Evolutionary conservation across 2,888 invertebrate species (phyloP), one percentile per base, ranked within the genome.

Genomic region (Diadegma fenestrale): DNA sequence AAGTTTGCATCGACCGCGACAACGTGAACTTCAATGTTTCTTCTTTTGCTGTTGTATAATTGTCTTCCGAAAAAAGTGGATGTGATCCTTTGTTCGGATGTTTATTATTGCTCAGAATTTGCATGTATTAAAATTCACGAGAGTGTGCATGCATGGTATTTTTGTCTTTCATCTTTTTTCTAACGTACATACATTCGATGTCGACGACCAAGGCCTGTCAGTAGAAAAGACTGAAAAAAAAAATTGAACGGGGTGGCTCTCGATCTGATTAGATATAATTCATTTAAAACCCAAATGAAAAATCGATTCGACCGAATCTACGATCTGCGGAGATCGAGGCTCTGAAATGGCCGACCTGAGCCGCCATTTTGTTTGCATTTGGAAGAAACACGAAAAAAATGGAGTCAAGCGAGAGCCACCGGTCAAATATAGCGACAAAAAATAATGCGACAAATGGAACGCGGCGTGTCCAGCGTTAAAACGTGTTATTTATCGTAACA

Each of bases 121-220:
- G 33, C 37, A 41, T 22, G 48, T 64, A 75, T 63, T 75, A 30
- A 64, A 33, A 63, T 48, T 26, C 58, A 22, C 26, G 37, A 33
- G 68, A 61, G 61, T 41, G 22, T 45, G 33, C 63, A 63, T 48
- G 45, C 30, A 63, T 33, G 22, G 33, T 54, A 0, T 22, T 54
- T 22, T 14, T 26, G 5, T 14, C 14, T 58, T 26, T 12, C 26
- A 6, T 48, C 6, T 48, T 48, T 41, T 68, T n/a, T 51, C 30
- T 41, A 58, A 78, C 73, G 66, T 83, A 79, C 69, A 26, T 82
- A 81, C 58, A 79, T 83, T 83, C 83, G 83, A 83, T 83, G 83
- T 83, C 79, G 83, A 30, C 79, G 83, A 83, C 72, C 51, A 82
- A 82, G 82, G 82, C 82, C 82, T 66, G 17, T 72, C 66, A 30